Base-by-base conservation (phyloP, 2,113 vertebrate genomes). In the Stegostoma tigrinum region DNA sequence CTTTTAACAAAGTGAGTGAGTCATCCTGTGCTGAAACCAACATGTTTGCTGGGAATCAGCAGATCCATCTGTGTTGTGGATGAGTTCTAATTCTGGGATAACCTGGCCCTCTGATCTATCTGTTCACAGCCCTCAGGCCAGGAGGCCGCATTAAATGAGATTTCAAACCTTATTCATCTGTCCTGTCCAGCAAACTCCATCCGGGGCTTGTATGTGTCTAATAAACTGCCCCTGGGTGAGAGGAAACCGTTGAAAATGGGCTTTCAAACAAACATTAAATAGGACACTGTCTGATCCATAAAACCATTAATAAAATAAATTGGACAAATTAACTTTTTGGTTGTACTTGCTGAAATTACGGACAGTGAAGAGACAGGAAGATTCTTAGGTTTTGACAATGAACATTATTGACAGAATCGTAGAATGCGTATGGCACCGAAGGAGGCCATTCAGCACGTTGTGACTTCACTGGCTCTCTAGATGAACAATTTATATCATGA, bases 21-120 rank as follows among this genome's bases (percentile, higher is more conserved):
- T 52, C 52, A 89, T 24, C 48, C 10, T 17, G 24, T 61, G 48
- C 55, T 7, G 38, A 45, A 45, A 45, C n/a, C 38, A 15, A 83
- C 80, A 83, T 83, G 80, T 23, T 83, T 45, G 80, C 38, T 42
- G 38, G 80, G 80, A 83, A 17, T 83, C 38, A 45, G 80, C 38
- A 83, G 52, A 90, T 90, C 87, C 30, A 90, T 90, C 87, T 90
- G 87, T 90, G 87, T 61, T 90, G 87, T 90, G 87, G 52, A 90
- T 90, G 87, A 14, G 87, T 24, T 90, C 30, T 90, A 52, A 61
- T n/a, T 90, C 52, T 90, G 48, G 14, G 87, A 90, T 45, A 17
- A n/a, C 17, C 80, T 42, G 80, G 80, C 80, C 4, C 38, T 21
- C 38, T 38, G 38, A 83, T 83, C 80, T 83, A 83, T 83, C 80